Evolutionary conservation across 2,888 invertebrate species (phyloP).

Genomic region (Drosophila crucigera): DNA sequence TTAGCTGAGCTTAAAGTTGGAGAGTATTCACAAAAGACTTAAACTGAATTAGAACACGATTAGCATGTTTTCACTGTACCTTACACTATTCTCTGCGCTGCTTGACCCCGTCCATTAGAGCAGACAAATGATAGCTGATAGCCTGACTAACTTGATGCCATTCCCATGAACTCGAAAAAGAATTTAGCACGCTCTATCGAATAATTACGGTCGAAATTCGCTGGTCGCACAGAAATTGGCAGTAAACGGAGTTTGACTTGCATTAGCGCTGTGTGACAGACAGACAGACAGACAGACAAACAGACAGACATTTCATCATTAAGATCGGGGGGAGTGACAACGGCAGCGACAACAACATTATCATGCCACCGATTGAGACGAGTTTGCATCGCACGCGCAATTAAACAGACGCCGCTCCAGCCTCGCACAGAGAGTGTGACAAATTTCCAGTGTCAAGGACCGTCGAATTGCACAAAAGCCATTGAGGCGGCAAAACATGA

Average conservation of each 20-base stretch:
- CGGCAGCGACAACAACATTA: constrained; percentile 54
- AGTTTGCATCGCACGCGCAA: constrained; percentile 76
- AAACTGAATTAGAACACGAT: not conserved
- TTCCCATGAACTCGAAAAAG: constrained; percentile 60
- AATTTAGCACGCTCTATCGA: constrained; percentile 50
- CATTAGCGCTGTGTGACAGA: constrained; percentile 74
- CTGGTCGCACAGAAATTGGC: constrained; percentile 68
- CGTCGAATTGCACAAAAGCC: constrained; percentile 51
- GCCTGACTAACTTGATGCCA: constrained; percentile 16
- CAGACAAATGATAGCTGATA: constrained; percentile 11
- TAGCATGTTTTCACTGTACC: constrained; percentile 6
- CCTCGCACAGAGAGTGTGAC: constrained; percentile 58
- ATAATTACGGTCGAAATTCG: constrained; percentile 38
- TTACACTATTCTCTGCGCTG: constrained; percentile 38
- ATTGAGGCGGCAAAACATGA: constrained; percentile 79
- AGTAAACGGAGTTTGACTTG: constrained; percentile 81
- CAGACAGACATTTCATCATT: constrained; percentile 74
- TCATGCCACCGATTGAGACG: constrained; percentile 63
- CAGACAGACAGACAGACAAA: constrained; percentile 42
- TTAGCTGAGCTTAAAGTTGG: constrained; percentile 4
- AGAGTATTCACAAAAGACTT: not conserved
- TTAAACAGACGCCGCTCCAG: constrained; percentile 61
- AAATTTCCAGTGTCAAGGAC: constrained; percentile 67
- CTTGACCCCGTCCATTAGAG: constrained; percentile 53
- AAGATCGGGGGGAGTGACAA: constrained; percentile 54